A percentile compares a stretch with the other conserved stretches of the same genome.
Evolutionary conservation across 2,888 invertebrate genomes (phyloP).

Genomic region (Pecten maximus): DNA sequence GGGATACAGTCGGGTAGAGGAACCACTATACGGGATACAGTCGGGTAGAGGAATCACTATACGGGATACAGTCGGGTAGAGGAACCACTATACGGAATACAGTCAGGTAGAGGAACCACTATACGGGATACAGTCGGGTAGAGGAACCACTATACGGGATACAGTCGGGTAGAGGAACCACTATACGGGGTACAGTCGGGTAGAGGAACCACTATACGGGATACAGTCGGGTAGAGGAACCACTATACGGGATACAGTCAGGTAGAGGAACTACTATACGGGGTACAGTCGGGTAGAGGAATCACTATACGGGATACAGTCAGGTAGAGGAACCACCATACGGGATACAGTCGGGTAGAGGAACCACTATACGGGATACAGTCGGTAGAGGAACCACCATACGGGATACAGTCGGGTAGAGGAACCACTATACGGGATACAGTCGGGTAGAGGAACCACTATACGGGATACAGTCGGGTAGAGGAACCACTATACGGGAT

Average conservation of each 20-base stretch:
- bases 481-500: background rate
- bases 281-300: background rate
- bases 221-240: background rate
- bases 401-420: background rate
- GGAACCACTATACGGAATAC: background rate
- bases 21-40: background rate
- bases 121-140: background rate
- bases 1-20: background rate
- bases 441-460: background rate
- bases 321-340: background rate
- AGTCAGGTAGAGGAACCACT: background rate
- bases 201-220: background rate
- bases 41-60: background rate
- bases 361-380: background rate
- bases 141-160: background rate
- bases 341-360: background rate
- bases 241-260: background rate
- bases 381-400: no score
- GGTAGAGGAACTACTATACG: background rate
- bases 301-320: background rate
- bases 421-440: background rate
- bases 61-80: background rate
- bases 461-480: background rate
- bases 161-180: background rate
- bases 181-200: background rate